Base-by-base conservation (phyloP, 1,140 invertebrate species). In the Drosophila sucinea region DNA sequence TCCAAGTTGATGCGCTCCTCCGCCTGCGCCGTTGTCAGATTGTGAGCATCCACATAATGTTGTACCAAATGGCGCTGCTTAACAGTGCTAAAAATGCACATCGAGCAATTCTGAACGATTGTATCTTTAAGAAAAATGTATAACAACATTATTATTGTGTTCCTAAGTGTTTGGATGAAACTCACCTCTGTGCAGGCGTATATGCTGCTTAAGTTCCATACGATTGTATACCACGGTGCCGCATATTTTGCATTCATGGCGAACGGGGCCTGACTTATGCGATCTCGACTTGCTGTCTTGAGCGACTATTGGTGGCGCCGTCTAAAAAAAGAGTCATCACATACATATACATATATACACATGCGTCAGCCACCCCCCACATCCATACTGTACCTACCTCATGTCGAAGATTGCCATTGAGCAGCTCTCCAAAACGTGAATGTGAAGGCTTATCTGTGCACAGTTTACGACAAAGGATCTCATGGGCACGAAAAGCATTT, bases 181-280 rank as follows among this genome's bases (percentile, higher is more conserved):
- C 54, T 47, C 81, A 91, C 90, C 86, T 73, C 80, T 60, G 54
- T 91, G 90, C 55, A 79, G 70, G 1, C 85, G 79, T 32, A 91
- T 74, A 32, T 91, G 90, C 35, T 89, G 76, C 51, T 89, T 90
- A 1, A 91, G 66, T 55, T 87, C 84, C 57, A 84, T n/a, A 3
- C 73, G 76, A 80, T 79, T 83, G 63, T 72, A 44, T 0, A 89
- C 35, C 10, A 80, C 56, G 0, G 55, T 70, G 1, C 84, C 84
- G 54, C 83, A 89, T 27, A 87, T 64, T 64, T 87, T 81, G 56
- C 83, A 89, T 63, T 83, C 83, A 33, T 87, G 83, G 3, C 73
- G 70, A 23, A 73, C 41, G 0, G 40, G 41, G 30, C 68, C 72
- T 8, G 27, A 23, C 33, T 51, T 64, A 3, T 11, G 10, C 35